Base-by-base conservation (phyloP, 2,888 invertebrate genomes). In the Caenorhabditis afra region DNA sequence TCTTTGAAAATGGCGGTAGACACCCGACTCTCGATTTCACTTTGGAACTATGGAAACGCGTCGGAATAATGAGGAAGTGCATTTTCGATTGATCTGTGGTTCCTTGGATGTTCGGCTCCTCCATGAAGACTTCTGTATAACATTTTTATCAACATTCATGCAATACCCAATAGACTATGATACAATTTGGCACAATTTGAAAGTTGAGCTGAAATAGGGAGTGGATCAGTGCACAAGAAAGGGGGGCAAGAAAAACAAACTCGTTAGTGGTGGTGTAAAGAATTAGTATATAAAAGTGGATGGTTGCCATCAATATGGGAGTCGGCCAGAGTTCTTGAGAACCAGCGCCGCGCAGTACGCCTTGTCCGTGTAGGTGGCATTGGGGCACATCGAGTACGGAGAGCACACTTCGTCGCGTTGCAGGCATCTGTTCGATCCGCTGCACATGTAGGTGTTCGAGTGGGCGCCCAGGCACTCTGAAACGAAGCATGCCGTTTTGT, bases 381-480 rank as follows among this genome's bases (percentile, higher is more conserved):
- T 83, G 22, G 86, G 86, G 65, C 88, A 88, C 39, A 65, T 64
- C 12, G 87, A 86, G 57, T 83, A 86, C 35, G 88, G 88, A 10
- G 59, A 45, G 79, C 88, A 88, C 37, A 85, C 88, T 23, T 86
- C 79, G 22, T 85, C 77, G 35, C 83, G 80, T n/a, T 76, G 81
- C 65, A 87, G 78, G 70, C 88, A 88, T 22, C 87, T 81, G 14
- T 65, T 49, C 11, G 82, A 75, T 29, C 77, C 67, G 50, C 68
- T 75, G 78, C 88, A 88, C 85, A 86, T 81, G 74, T 87, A 87
- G 50, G 85, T 85, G 53, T 79, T 59, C 1, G 75, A 75, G 39
- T 87, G 85, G 10, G 71, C 75, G 10, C 76, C 81, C 3, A 68
- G 47, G 81, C 87, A 87, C 65, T 87, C 86, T 86, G 77, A 29